Conservation (phyloP, 2,797 vertebrate species). For the Alcedo atthis region DNA sequence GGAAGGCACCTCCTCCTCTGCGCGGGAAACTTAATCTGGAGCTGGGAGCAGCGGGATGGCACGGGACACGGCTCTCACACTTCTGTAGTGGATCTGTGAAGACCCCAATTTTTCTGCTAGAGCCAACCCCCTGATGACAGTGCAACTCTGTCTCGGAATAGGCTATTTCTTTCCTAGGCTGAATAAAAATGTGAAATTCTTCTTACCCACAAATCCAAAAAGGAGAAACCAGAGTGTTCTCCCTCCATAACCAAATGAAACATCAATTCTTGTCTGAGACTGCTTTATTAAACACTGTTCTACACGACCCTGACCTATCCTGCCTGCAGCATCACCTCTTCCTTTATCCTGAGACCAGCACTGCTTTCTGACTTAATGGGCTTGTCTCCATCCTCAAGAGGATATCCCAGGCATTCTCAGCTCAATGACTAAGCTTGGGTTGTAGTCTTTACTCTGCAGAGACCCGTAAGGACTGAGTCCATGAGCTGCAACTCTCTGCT, state of each 20-base stretch:
- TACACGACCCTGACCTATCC: background rate
- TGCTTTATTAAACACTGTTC: background rate
- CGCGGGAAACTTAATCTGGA: background rate
- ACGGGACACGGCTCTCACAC: fast-evolving
- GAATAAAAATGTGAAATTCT: background rate
- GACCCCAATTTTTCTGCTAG: background rate
- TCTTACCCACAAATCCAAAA: background rate
- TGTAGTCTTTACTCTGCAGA: background rate
- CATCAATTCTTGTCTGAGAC: background rate
- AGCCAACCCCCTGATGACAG: background rate
- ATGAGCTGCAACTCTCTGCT: background rate
- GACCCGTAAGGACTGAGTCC: background rate
- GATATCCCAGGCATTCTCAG: background rate
- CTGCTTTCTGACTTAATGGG: background rate
- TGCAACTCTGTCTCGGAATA: background rate
- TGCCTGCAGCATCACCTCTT: background rate
- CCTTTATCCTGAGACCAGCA: background rate
- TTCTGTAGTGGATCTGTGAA: background rate
- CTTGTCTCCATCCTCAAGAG: background rate
- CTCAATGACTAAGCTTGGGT: background rate
- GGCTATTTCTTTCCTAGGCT: background rate
- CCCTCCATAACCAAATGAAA: background rate
- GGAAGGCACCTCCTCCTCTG: background rate
- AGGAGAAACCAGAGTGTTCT: background rate
- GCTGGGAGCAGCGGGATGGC: background rate